Evolutionary conservation across 2,113 vertebrate genomes (phyloP).

Genomic region (Nasalis larvatus): DNA sequence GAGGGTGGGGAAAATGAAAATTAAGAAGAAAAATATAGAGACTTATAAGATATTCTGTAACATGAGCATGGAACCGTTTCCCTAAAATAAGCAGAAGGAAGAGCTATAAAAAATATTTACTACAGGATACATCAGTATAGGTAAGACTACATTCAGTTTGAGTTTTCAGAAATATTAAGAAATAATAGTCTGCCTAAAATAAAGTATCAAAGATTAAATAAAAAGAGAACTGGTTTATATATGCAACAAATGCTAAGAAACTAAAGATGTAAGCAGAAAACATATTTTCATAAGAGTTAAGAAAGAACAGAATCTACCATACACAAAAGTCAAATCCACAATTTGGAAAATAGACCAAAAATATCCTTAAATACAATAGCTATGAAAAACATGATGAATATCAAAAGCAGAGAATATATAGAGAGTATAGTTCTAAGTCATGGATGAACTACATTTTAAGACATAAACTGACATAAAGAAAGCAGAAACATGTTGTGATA

Average conservation of each 20-base stretch:
- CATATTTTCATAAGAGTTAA: not conserved
- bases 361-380: not conserved
- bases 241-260: not conserved
- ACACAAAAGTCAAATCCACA: not conserved
- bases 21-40: not conserved
- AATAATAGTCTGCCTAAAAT: not conserved
- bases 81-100: not conserved
- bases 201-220: not conserved
- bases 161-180: not conserved
- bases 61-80: not conserved
- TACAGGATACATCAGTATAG: not conserved
- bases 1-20: fast-evolving
- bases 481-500: not conserved
- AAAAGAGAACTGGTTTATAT: not conserved
- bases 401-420: not conserved
- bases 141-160: not conserved
- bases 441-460: not conserved
- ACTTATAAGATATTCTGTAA: no score
- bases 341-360: not conserved
- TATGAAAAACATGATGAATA: not conserved
- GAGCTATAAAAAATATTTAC: not conserved
- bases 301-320: not conserved
- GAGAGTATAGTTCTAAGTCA: not conserved
- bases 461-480: not conserved
- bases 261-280: not conserved